Conservation (phyloP, 1,140 invertebrate species). For the Drosophila nigrodunni region DNA sequence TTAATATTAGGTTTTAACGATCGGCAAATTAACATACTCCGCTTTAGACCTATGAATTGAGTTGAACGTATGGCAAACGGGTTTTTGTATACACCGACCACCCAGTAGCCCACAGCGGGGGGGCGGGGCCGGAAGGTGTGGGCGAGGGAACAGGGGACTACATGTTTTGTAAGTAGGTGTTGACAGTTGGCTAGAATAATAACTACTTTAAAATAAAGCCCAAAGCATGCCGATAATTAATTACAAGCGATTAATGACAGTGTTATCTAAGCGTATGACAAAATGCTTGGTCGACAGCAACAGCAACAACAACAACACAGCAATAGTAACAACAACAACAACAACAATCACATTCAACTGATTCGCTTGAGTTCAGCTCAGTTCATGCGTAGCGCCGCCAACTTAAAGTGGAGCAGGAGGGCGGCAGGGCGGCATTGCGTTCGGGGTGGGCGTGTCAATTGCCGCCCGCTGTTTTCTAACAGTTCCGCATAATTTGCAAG, state of each 20-base stretch:
- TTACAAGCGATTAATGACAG: constrained; percentile 76
- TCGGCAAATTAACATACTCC: constrained; percentile 76
- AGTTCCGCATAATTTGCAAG: constrained; percentile 60
- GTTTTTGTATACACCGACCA: constrained; percentile 47
- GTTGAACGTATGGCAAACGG: constrained; percentile 39
- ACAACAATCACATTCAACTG: constrained; percentile 25
- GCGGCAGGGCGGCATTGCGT: not conserved
- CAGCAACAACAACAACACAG: constrained; percentile 15
- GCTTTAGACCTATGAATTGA: not conserved
- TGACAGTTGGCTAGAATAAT: constrained; percentile 79
- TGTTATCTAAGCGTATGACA: constrained; percentile 74
- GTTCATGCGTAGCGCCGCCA: constrained; percentile 52
- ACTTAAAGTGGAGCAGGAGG: not conserved
- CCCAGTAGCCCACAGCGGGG: constrained; percentile 28
- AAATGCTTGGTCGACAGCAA: constrained; percentile 37
- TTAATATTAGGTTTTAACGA: constrained; percentile 61
- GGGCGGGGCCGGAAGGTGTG: not conserved
- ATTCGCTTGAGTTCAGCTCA: constrained; percentile 64
- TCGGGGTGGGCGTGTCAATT: constrained; percentile 36
- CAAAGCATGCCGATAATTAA: constrained; percentile 69
- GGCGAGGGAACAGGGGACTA: constrained; percentile 10
- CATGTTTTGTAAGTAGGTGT: constrained; percentile 66
- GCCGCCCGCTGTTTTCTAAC: constrained; percentile 37
- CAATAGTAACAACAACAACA: constrained; percentile 5
- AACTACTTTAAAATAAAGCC: constrained; percentile 76